Conservation (phyloP, 2,888 invertebrate species). For the Oscheius sp. region DNA sequence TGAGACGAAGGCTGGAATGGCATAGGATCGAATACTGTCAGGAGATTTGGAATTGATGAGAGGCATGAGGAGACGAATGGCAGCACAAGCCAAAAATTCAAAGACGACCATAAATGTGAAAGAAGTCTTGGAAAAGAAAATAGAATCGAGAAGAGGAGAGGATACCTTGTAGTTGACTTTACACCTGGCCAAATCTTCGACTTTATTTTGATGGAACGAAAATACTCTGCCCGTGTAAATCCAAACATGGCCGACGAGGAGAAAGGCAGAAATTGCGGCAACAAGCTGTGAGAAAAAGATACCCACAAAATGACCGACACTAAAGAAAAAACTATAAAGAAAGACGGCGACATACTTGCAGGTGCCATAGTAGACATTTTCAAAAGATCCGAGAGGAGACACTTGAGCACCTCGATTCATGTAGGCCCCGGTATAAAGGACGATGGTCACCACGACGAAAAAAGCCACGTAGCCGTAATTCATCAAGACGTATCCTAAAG, state of each 20-base stretch:
- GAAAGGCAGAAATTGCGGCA: constrained; percentile 65
- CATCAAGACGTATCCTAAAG: constrained; percentile 32
- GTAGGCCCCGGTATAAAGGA: constrained; percentile 54
- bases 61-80: constrained; percentile 42
- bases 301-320: constrained; percentile 53
- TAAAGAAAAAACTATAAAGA: constrained; percentile 44
- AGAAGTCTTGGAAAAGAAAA: constrained; percentile 9
- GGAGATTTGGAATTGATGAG: constrained; percentile 46
- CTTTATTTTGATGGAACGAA: constrained; percentile 54
- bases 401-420: constrained; percentile 67
- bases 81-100: constrained; percentile 60
- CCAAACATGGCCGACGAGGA: constrained; percentile 65
- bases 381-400: constrained; percentile 62
- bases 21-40: constrained; percentile 36
- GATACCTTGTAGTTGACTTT: constrained; percentile 63
- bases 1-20: constrained; percentile 58
- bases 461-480: constrained; percentile 65
- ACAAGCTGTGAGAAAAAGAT: constrained; percentile 60
- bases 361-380: constrained; percentile 46
- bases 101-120: constrained; percentile 43
- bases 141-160: neutral
- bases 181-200: constrained; percentile 53
- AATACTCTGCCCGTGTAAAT: constrained; percentile 59
- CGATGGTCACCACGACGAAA: constrained; percentile 59
- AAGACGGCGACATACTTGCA: constrained; percentile 44